These are phyloP conservation scores for Drosophila busckii DNA, from an alignment of 1,140 invertebrate genomes.

Conservation along the genomic window DNA sequence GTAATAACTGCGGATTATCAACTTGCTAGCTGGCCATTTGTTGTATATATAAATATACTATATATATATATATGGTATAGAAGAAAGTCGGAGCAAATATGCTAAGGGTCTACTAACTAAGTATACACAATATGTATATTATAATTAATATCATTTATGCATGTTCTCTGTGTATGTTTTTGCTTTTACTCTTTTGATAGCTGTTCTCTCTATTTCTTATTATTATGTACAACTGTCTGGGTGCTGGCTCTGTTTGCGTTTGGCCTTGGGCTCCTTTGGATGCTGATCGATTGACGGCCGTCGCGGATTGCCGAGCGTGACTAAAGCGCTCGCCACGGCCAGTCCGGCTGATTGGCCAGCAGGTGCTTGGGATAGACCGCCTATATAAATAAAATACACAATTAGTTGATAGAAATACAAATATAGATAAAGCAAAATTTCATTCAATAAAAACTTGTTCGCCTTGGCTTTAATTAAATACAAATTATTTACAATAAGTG, in stretches of 20 bases:
- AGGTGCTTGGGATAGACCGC: conserved; percentile 84
- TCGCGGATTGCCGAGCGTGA: conserved; percentile 89
- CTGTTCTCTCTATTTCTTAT: conserved; percentile 36
- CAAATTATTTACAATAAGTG: too few relatives aligned
- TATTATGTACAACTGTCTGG: conserved; percentile 82
- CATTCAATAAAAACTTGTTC: too few relatives aligned
- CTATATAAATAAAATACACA: conserved; percentile 29
- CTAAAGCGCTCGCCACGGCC: conserved; percentile 91
- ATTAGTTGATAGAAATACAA: background rate
- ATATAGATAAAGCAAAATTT: too few relatives aligned
- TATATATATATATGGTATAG: conserved; percentile 28
- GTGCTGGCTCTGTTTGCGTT: conserved; percentile 86
- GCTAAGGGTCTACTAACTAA: conserved; percentile 61
- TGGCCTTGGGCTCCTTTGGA: conserved; percentile 84
- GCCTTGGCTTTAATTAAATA: too few relatives aligned
- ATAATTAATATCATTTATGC: conserved; percentile 46
- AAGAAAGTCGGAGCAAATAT: conserved; percentile 60
- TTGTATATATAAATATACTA: conserved; percentile 8
- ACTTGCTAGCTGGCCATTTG: conserved; percentile 47
- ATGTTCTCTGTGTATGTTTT: conserved; percentile 5
- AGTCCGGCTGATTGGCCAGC: conserved; percentile 90
- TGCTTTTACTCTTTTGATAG: too few relatives aligned
- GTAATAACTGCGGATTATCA: conserved; percentile 74
- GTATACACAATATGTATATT: conserved; percentile 59
- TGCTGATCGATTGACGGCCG: conserved; percentile 84